A percentile compares a stretch with the other conserved stretches of the same genome.
phyloP scores from a whole-genome alignment of 2,797 vertebrate species.

The Myiotriccus ornatus region DNA sequence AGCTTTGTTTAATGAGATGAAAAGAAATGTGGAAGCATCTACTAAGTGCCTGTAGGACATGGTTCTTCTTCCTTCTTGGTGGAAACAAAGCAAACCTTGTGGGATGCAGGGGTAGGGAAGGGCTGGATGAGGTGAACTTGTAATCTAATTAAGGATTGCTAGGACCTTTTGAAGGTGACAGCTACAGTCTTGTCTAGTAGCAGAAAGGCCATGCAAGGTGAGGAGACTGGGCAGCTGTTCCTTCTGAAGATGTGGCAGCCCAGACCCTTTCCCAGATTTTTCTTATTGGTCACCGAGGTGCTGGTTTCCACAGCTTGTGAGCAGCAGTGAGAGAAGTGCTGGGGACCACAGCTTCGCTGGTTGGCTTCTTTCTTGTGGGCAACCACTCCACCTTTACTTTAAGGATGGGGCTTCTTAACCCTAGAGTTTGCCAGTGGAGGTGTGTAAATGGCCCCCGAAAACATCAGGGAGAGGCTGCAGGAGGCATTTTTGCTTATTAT shows the following conservation, averaged over 20 bases:
- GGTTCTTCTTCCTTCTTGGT: not conserved
- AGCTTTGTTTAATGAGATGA: not conserved
- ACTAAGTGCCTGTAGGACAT: not conserved
- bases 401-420: not conserved
- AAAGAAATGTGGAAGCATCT: not conserved
- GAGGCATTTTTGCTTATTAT: not conserved
- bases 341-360: not conserved
- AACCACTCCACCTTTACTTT: not conserved
- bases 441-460: not conserved
- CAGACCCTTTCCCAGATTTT: not conserved
- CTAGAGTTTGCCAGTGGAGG: not conserved
- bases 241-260: not conserved
- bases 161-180: not conserved
- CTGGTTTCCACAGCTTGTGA: not conserved
- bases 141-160: not conserved
- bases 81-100: not conserved
- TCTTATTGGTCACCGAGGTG: fast-evolving
- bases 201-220: slow-evolving; percentile 1
- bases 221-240: not conserved
- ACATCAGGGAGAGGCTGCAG: not conserved
- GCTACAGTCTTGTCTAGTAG: fast-evolving
- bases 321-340: fast-evolving
- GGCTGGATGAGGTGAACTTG: not conserved
- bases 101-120: not conserved
- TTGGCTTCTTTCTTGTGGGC: not conserved